Evolutionary conservation across 2,113 vertebrate genomes (phyloP).

Genomic region (Tyrannus savana): DNA sequence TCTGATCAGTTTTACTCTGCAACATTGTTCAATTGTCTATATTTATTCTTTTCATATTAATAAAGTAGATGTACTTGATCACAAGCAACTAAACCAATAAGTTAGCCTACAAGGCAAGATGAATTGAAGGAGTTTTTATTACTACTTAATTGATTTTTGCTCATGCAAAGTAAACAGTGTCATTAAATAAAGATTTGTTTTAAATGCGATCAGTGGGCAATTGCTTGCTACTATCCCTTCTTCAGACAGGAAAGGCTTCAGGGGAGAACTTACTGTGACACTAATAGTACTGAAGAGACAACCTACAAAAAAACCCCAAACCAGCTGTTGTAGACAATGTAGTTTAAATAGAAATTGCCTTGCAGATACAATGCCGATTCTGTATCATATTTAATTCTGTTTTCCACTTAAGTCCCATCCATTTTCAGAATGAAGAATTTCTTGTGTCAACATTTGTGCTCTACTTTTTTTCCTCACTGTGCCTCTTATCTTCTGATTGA

Average conservation of each 20-base stretch:
- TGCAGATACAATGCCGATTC: neutral
- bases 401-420: neutral
- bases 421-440: constrained; percentile 7
- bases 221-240: neutral
- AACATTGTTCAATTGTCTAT: neutral
- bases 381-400: neutral
- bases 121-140: constrained; percentile 6
- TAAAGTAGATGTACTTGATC: neutral
- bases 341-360: constrained; percentile 1
- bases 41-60: neutral
- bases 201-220: neutral
- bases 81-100: neutral
- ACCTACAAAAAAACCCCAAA: neutral
- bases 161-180: constrained; percentile 21
- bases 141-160: constrained; percentile 37
- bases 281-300: neutral
- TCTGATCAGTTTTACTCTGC: neutral
- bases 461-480: neutral
- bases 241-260: constrained; percentile 26
- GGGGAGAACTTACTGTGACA: neutral
- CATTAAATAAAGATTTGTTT: constrained; percentile 52
- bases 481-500: neutral
- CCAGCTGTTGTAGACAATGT: neutral
- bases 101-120: neutral
- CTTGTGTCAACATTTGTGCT: neutral